Percentiles rank a stretch among this genome's conserved stretches.
Evolutionary conservation across 2,113 vertebrate genomes (phyloP).

Genomic region (Polypterus bichir): DNA sequence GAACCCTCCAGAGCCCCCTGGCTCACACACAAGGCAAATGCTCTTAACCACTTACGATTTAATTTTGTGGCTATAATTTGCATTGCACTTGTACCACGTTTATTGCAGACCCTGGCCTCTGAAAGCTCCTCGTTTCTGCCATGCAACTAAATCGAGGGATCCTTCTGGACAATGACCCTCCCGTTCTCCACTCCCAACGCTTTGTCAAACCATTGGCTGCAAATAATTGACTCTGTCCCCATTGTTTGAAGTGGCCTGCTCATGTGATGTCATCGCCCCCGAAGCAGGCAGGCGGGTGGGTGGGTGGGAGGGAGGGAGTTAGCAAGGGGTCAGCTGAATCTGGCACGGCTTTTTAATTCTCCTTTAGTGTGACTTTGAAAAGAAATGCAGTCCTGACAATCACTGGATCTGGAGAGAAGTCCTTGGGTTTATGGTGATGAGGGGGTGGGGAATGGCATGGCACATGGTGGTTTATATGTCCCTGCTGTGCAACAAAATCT

Average conservation of each 20-base stretch:
- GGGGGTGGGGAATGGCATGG: background rate
- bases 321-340: background rate
- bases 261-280: constrained; percentile 2
- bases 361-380: background rate
- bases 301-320: constrained; percentile 7
- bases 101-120: constrained; percentile 32
- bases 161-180: constrained; percentile 28
- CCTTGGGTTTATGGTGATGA: constrained; percentile 3
- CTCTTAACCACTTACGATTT: too few species aligned
- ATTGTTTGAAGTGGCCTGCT: constrained; percentile 15
- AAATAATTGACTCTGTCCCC: constrained; percentile 24
- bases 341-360: background rate
- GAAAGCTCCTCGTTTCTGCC: constrained; percentile 43
- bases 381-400: background rate
- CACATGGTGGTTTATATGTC: constrained; percentile 36
- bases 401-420: background rate
- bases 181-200: constrained; percentile 18
- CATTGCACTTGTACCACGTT: constrained; percentile 35
- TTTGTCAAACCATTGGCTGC: constrained; percentile 25
- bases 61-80: constrained; percentile 28
- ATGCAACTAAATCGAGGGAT: constrained; percentile 42
- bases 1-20: too few species aligned
- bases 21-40: too few species aligned
- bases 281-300: constrained; percentile 4
- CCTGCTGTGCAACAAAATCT: constrained; percentile 52